Evolutionary conservation across 2,888 invertebrate genomes (phyloP), one percentile per base, ranked within the genome.

Genomic region (Labia minor): DNA sequence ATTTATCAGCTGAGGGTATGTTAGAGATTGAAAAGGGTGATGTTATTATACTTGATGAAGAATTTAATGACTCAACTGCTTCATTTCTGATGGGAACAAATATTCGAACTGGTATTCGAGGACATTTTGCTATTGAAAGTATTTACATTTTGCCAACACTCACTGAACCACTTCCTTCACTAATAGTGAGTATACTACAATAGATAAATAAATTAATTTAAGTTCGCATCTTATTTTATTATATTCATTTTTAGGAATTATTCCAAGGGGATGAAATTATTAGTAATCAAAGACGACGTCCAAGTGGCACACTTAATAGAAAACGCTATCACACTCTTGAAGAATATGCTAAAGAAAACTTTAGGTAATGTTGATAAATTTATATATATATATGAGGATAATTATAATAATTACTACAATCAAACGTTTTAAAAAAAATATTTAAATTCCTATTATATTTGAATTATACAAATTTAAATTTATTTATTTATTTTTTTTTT

Each of bases 91-190:
- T 89, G 88, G 87, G 49, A 49, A 49, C 49, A 49, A 49, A 49
- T 49, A 49, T 49, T 14, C 84, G 85, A 65, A 87, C 88, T 68
- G 85, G 84, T 1, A 81, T 84, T 70, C 81, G 83, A 72, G 96
- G 95, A 0, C 85, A 92, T 72, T 94, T 96, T 78, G 89, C 92
- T 0, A 88, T 90, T 0, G 92, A 94, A 74, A 86, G 85, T 74
- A 88, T 95, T 16, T 90, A 92, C 73, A 88, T 96, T 66, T 77
- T 97, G 70, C 93, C 96, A 3, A 89, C 92, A 0, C 80, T 94
- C 70, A 82, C 84, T 1, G 83, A 85, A 75, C 96, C 96, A 0
- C 82, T 89, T 0, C 77, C 78, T 66, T 81, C 85, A 70, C 83
- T 89, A 70, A 74, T 92, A 70, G 84, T 84, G 71, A 78, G 67